Base-by-base conservation (phyloP, 2,888 invertebrate genomes). In the Eupithecia centaureata region DNA sequence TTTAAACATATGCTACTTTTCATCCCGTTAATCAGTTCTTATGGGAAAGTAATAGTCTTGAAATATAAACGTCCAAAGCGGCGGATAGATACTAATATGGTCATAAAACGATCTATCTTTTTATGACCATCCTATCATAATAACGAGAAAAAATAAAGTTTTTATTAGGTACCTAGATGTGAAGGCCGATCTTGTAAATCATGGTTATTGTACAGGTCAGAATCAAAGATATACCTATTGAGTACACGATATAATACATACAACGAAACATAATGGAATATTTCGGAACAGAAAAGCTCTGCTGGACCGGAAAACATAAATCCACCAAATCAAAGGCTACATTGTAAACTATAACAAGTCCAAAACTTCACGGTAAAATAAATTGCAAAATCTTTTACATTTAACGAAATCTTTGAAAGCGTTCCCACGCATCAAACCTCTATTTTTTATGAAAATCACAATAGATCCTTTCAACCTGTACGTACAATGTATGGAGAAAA, bases 341-440 rank as follows among this genome's bases (percentile, higher is more conserved):
- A 65, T 63, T 60, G 38, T 25, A 56, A 57, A 57, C 15, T 25
- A 25, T 57, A 32, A 30, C 47, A 42, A 38, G 7, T 56, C 56
- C n/a, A 52, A 56, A 64, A 61, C 25, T 28, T 52, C 42, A 22
- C 32, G 27, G 51, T 5, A 38, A 65, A 68, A 25, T 38, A 51
- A 28, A 27, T 18, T 30, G 62, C 65, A 65, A 60, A 62, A 65
- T 35, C 22, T 30, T 35, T 69, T 51, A 32, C 30, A 63, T 56
- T 28, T 30, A 27, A 70, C 67, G 68, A 68, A 66, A 65, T 60
- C 61, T 59, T 57, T 64, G 54, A 58, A 54, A 42, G 72, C 74
- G 68, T 80, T 82, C 82, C 76, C 80, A 82, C 79, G 79, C 70
- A 70, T 60, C 60, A 22, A 65, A 35, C 35, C 52, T 52, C 30